Evolutionary conservation across 2,797 vertebrate species (phyloP), one percentile per base, ranked within the genome.

Genomic region (Gouania willdenowi): DNA sequence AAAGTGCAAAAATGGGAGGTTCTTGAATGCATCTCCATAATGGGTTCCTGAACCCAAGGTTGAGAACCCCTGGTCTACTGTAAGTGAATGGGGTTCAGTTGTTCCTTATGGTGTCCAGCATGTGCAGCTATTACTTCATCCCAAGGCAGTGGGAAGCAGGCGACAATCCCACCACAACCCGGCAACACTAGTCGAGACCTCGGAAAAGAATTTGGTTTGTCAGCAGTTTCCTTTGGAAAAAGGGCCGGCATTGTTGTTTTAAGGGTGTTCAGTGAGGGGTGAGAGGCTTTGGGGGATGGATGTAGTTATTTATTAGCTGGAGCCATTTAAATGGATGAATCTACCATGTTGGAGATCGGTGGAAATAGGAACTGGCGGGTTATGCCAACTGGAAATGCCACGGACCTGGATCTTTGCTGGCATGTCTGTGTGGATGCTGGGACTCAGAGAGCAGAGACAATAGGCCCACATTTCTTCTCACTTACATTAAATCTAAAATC

Each of bases 231-330:
- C 80, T 75, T 88, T 87, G 74, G 74, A 83, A 80, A 88, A 79
- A 51, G 76, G 35, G 67, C 79, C 65, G 24, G 66, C 72, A 80
- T 77, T 90, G 87, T 90, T 91, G 78, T 83, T 85, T 43, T 81
- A 88, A 63, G 77, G 79, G 64, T 84, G 82, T 74, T 83, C 79
- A 79, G 67, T 82, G 71, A 67, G 82, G 70, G 77, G 63, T 81
- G 72, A 83, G 67, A 84, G 87, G 80, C 87, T 89, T 89, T 88
- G 77, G 54, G 69, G 77, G 80, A 71, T 86, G 75, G 78, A 87
- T 89, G 52, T 54, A 77, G 85, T 87, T 86, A 89, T 89, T 91
- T 89, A 89, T 86, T 86, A 84, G 78, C 75, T 40, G 61, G 79
- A 85, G 70, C 77, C 76, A 57, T 83, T 88, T 81, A 87, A 90